These are phyloP conservation scores for Typhlichthys subterraneus DNA, from an alignment of 2,797 vertebrate genomes.

Conservation along the genomic window DNA sequence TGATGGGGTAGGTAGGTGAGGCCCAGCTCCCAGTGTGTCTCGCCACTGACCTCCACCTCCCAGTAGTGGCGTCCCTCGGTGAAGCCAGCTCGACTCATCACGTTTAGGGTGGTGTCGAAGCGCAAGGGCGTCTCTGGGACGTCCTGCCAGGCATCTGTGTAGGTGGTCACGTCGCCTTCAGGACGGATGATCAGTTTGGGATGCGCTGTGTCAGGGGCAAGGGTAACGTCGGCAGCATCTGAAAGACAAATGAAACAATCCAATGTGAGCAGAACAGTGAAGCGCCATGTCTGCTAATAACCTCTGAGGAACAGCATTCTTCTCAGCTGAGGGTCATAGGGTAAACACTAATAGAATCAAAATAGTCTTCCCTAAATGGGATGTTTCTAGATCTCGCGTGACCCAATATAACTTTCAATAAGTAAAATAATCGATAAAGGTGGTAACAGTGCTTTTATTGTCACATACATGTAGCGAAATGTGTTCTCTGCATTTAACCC, in stretches of 20 bases:
- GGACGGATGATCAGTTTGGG: slow-evolving; percentile 70
- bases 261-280: too few species aligned
- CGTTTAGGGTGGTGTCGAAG: slow-evolving; percentile 70
- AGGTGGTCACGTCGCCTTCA: slow-evolving; percentile 54
- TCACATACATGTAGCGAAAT: too few species aligned
- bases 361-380: too few species aligned
- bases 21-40: slow-evolving; percentile 77
- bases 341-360: too few species aligned
- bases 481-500: too few species aligned
- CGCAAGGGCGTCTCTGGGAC: slow-evolving; percentile 58
- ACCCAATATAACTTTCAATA: too few species aligned
- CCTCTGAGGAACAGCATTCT: too few species aligned
- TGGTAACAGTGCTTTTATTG: too few species aligned
- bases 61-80: slow-evolving; percentile 68
- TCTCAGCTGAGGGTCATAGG: too few species aligned
- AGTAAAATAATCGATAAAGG: too few species aligned
- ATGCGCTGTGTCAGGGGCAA: slow-evolving; percentile 65
- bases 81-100: slow-evolving; percentile 60
- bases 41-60: slow-evolving; percentile 69
- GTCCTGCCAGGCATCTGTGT: slow-evolving; percentile 69
- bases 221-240: slow-evolving; percentile 64
- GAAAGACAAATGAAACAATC: background rate
- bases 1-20: slow-evolving; percentile 71
- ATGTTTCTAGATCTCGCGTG: too few species aligned
- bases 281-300: too few species aligned